phyloP scores from a whole-genome alignment of 2,888 invertebrate genomes.

The Seladonia tumulorum region DNA sequence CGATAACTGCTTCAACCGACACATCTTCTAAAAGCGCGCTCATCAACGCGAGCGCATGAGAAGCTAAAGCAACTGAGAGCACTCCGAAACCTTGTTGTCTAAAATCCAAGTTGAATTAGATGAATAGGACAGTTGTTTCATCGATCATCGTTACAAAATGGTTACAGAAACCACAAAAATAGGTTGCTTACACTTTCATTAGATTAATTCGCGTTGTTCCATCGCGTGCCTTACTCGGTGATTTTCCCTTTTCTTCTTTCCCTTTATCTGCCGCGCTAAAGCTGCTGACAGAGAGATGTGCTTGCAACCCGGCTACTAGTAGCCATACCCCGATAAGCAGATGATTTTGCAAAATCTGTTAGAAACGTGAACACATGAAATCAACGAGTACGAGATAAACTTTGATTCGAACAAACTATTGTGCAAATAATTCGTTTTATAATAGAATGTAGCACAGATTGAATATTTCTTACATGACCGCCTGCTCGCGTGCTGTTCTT shows the following conservation, averaged over 20 bases:
- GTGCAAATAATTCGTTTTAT: neutral
- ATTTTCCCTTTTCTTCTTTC: constrained; percentile 87
- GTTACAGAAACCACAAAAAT: neutral
- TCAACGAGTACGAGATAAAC: constrained; percentile 23
- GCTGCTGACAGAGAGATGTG: constrained; percentile 90
- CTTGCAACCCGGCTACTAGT: constrained; percentile 93
- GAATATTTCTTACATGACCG: constrained; percentile 89
- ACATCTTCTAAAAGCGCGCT: constrained; percentile 91
- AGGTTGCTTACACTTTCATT: constrained; percentile 87
- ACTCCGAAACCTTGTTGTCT: constrained; percentile 95
- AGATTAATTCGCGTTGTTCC: constrained; percentile 88
- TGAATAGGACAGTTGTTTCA: neutral
- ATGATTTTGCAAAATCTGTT: constrained; percentile 94
- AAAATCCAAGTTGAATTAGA: constrained; percentile 39
- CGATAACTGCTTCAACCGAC: constrained; percentile 87
- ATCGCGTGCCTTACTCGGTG: constrained; percentile 86
- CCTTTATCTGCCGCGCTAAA: constrained; percentile 82
- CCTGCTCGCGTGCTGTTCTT: constrained; percentile 94
- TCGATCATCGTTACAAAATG: neutral
- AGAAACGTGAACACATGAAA: neutral
- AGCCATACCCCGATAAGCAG: constrained; percentile 95
- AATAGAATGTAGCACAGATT: neutral
- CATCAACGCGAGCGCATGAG: constrained; percentile 92
- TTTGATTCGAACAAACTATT: neutral
- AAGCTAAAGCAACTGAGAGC: constrained; percentile 94